phyloP scores from a whole-genome alignment of 1,140 invertebrate species.

The Diorhabda elongata region DNA sequence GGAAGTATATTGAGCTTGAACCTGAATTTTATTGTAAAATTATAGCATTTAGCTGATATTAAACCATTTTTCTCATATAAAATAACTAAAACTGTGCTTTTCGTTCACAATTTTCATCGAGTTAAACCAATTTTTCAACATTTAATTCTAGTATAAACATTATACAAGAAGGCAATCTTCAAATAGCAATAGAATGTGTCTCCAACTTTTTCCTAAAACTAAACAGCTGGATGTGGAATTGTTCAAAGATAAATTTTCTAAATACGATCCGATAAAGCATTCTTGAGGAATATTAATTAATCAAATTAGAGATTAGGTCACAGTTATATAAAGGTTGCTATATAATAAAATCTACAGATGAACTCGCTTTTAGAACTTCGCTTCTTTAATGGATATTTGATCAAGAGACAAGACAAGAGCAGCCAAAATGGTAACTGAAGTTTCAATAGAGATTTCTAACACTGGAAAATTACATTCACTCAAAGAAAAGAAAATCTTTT shows the following conservation, averaged over 20 bases:
- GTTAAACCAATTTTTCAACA: too few relatives aligned
- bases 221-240: not conserved
- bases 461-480: not conserved
- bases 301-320: constrained; percentile 7
- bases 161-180: too few relatives aligned
- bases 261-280: constrained; percentile 7
- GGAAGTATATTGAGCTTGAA: too few relatives aligned
- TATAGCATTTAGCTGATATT: too few relatives aligned
- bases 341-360: constrained; percentile 8
- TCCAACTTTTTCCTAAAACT: not conserved
- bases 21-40: too few relatives aligned
- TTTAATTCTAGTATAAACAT: too few relatives aligned
- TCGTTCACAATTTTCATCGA: too few relatives aligned
- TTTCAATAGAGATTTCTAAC: not conserved
- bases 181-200: too few relatives aligned
- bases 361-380: not conserved
- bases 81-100: too few relatives aligned
- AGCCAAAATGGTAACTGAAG: not conserved
- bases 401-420: not conserved
- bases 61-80: too few relatives aligned
- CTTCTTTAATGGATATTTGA: not conserved
- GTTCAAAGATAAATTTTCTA: not conserved
- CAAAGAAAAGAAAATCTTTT: not conserved
- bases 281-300: constrained; percentile 5
- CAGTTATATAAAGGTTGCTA: not conserved